A percentile compares a stretch with the other conserved stretches of the same genome.
These are phyloP conservation scores for Phycodurus eques DNA, from an alignment of 2,113 vertebrate genomes.

Conservation along the genomic window DNA sequence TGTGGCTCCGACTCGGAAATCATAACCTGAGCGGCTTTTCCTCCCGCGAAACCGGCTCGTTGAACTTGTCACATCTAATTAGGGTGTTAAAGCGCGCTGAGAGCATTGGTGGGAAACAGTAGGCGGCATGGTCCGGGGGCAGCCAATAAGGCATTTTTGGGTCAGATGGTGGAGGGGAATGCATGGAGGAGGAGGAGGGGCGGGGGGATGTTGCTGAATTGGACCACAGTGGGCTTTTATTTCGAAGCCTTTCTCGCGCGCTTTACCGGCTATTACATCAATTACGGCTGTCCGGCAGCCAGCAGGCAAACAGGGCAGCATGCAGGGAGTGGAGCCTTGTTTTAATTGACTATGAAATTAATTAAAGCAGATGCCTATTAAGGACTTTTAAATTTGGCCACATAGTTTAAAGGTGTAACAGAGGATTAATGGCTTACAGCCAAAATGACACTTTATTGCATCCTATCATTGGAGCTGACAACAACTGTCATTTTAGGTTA, in stretches of 20 bases:
- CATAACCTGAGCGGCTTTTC: slow-evolving; percentile 88
- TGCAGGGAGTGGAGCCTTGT: slow-evolving; percentile 61
- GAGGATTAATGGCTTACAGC: slow-evolving; percentile 76
- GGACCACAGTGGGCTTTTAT: slow-evolving; percentile 61
- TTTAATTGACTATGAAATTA: slow-evolving; percentile 80
- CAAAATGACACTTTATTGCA: slow-evolving; percentile 70
- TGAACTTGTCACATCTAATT: slow-evolving; percentile 98
- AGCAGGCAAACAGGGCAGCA: slow-evolving; percentile 57
- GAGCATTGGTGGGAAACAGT: slow-evolving; percentile 74
- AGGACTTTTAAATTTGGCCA: slow-evolving; percentile 68
- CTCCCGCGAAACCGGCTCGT: slow-evolving; percentile 86
- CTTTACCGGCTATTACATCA: slow-evolving; percentile 59
- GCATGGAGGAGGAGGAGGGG: background rate
- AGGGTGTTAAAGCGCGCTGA: slow-evolving; percentile 81
- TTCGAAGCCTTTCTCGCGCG: slow-evolving; percentile 49
- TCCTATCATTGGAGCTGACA: slow-evolving; percentile 5
- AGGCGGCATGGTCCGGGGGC: slow-evolving; percentile 72
- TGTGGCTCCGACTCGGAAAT: slow-evolving; percentile 94
- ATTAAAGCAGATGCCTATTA: slow-evolving; percentile 75
- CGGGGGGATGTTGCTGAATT: slow-evolving; percentile 48
- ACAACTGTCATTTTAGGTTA: background rate
- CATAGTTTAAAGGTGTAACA: slow-evolving; percentile 77
- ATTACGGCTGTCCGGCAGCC: slow-evolving; percentile 58
- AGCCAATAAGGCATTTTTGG: slow-evolving; percentile 70
- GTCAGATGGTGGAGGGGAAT: slow-evolving; percentile 51